phyloP scores from a whole-genome alignment of 92 coral and sea anemone genomes.

The Umimayanthus kanabou region DNA sequence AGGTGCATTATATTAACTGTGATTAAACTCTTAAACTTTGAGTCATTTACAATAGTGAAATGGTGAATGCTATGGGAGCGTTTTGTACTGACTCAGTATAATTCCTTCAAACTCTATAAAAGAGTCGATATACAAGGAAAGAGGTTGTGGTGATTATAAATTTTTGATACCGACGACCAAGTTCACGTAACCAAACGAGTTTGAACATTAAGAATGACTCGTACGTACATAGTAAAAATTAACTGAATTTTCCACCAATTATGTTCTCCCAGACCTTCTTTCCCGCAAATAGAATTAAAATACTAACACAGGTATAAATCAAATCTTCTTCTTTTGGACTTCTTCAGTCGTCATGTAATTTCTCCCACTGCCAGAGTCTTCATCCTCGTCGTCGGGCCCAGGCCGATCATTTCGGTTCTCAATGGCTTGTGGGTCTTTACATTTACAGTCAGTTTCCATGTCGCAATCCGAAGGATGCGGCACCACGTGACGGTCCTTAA shows the following conservation, averaged over 20 bases:
- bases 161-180: background rate
- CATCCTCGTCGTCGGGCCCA: constrained; percentile 61
- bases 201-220: background rate
- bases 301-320: background rate
- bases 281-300: background rate
- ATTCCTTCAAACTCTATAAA: no score
- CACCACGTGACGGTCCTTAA: constrained; percentile 38
- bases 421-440: constrained; percentile 70
- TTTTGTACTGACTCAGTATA: no score
- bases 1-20: no score
- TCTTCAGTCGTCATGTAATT: constrained; percentile 6
- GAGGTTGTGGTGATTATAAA: no score
- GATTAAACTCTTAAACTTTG: no score
- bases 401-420: constrained; percentile 58
- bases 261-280: background rate
- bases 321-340: constrained; percentile 17
- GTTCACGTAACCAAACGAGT: background rate
- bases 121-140: no score
- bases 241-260: background rate
- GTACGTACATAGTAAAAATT: background rate
- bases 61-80: no score
- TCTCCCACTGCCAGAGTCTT: constrained; percentile 30
- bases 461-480: constrained; percentile 40
- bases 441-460: constrained; percentile 52
- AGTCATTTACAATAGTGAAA: no score